Base-by-base conservation (phyloP, 92 coral and sea anemone species). In the Paragorgia papillata region DNA sequence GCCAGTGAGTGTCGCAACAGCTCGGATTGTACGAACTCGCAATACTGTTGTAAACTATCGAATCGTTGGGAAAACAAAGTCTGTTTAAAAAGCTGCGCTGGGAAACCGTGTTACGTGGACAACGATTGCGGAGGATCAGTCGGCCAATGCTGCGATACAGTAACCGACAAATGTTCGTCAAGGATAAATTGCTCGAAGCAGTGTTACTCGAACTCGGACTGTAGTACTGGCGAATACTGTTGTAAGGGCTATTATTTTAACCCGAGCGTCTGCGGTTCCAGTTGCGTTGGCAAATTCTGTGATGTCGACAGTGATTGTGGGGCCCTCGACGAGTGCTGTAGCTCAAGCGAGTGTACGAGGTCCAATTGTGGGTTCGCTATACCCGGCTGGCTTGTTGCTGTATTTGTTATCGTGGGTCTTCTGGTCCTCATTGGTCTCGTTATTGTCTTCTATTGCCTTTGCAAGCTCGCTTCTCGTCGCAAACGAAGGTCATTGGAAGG, bases 311-410 rank as follows among this genome's bases (percentile, higher is more conserved):
- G 80, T 57, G 80, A 74, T 18, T 74, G 80, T 74, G 80, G 80
- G 29, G 80, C 69, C 25, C 80, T 66, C 51, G 34, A 57, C 65
- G 80, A 74, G 35, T 74, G 80, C 62, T 74, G 80, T 74, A 56
- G 69, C 34, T 43, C 79, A 74, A 66, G 80, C 53, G 35, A 56
- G 55, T 74, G 80, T 74, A 57, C 68, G 56, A 73, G 53, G 40
- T 74, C 65, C 22, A 0, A 74, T 51, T n/a, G n/a, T n/a, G 80
- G 80, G 51, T 0, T 44, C 61, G 28, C 26, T 74, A 28, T 74
- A 57, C 80, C 80, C 61, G 80, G 39, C 32, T 74, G 80, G 80
- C 80, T 74, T 35, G 56, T 74, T 74, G 80, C 80, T 74, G 69
- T 74, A 18, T 21, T 74, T 74, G 80, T 28, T 74, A 35, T 74